phyloP scores from a whole-genome alignment of 2,888 invertebrate genomes.

The Cantharis flavilabris region DNA sequence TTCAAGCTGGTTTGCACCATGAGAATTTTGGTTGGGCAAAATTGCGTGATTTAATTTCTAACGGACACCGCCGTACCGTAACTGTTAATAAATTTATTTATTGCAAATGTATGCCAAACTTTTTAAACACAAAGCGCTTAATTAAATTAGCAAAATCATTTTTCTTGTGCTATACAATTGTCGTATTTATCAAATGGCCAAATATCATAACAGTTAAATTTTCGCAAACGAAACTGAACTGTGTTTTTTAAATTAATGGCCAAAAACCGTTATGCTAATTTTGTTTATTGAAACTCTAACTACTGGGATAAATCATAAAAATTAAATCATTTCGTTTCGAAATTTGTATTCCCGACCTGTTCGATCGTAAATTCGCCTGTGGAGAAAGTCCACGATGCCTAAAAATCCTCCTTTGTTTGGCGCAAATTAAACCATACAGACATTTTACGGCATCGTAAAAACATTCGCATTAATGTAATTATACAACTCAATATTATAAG shows the following conservation, averaged over 20 bases:
- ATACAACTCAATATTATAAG: background rate
- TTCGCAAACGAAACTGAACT: background rate
- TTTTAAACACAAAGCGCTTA: background rate
- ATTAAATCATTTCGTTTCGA: background rate
- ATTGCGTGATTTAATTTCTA: background rate
- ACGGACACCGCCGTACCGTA: background rate
- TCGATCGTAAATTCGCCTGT: background rate
- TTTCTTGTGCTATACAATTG: background rate
- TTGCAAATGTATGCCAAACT: background rate
- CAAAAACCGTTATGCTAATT: background rate
- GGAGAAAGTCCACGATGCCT: background rate
- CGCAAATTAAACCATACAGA: background rate
- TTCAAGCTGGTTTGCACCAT: background rate
- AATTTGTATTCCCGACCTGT: background rate
- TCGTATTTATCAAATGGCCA: background rate
- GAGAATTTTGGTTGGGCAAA: background rate
- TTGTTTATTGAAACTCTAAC: background rate
- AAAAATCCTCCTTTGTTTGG: background rate
- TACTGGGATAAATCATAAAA: background rate
- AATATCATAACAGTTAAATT: background rate
- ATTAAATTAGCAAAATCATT: background rate
- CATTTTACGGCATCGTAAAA: background rate
- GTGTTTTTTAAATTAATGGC: background rate
- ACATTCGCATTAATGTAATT: background rate
- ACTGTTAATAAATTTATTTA: background rate